Conservation (phyloP, 2,888 invertebrate species). For the Drosophila eohydei region DNA sequence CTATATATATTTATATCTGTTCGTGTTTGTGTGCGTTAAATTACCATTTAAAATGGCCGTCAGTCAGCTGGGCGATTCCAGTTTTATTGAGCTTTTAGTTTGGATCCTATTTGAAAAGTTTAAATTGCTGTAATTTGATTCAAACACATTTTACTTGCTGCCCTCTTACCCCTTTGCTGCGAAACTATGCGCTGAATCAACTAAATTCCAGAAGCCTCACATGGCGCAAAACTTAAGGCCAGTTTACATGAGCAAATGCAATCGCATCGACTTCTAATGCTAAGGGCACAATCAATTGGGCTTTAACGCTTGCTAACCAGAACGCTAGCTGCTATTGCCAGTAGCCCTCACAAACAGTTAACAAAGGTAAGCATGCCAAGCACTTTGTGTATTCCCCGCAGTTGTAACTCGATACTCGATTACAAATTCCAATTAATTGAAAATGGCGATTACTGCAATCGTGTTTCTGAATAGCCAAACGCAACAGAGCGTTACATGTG, state of each 20-base stretch:
- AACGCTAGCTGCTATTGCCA: conserved; percentile 6
- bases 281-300: conserved; percentile 81
- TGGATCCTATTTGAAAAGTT: conserved; percentile 74
- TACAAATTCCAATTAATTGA: conserved; percentile 83
- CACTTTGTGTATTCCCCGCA: conserved; percentile 46
- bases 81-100: conserved; percentile 81
- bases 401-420: conserved; percentile 78
- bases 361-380: conserved; percentile 50
- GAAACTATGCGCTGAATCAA: conserved; percentile 24
- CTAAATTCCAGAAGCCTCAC: conserved; percentile 36
- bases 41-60: conserved; percentile 83
- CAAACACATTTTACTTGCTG: conserved; percentile 34
- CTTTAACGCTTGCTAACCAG: conserved; percentile 52
- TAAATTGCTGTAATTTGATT: conserved; percentile 73
- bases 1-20: conserved; percentile 10
- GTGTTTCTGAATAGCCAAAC: conserved; percentile 39
- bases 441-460: conserved; percentile 73
- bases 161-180: neutral
- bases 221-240: conserved; percentile 78
- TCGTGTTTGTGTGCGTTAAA: conserved; percentile 58
- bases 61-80: conserved; percentile 72
- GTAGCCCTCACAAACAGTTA: conserved; percentile 22
- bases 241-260: conserved; percentile 84
- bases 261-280: conserved; percentile 82
- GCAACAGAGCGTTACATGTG: conserved; percentile 25